Evolutionary conservation across 2,888 invertebrate genomes (phyloP).

Genomic region (Callyntrura guangdongensis): DNA sequence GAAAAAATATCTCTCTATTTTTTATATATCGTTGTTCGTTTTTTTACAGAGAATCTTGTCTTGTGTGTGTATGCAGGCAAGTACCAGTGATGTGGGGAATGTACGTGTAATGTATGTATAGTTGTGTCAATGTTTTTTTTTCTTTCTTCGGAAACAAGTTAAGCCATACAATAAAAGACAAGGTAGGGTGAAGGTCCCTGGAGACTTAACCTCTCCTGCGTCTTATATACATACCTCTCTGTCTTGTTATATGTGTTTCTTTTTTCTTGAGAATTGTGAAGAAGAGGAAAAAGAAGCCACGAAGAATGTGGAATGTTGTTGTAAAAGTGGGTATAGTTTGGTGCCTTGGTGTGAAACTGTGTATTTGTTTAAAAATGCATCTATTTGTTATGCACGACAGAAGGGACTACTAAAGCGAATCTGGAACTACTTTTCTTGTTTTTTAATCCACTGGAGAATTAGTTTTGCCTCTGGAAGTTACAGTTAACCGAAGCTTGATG

Average conservation of each 20-base stretch:
- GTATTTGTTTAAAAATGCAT: slow-evolving; percentile 10
- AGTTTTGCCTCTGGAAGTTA: neutral
- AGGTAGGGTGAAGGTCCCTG: slow-evolving; percentile 72
- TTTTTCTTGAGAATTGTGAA: slow-evolving; percentile 37
- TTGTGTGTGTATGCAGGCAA: neutral
- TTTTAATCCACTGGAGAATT: neutral
- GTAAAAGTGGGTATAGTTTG: neutral
- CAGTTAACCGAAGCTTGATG: neutral
- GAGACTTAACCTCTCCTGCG: slow-evolving; percentile 71
- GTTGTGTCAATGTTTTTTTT: neutral
- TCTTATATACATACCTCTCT: neutral
- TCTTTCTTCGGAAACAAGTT: slow-evolving; percentile 41
- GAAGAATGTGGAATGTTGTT: neutral
- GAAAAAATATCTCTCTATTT: slow-evolving; percentile 3
- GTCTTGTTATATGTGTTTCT: too few species aligned
- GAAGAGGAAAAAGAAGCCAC: neutral
- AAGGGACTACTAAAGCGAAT: neutral
- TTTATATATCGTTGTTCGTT: slow-evolving; percentile 45
- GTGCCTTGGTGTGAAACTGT: neutral
- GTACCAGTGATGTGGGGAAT: neutral
- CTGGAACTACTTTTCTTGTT: neutral
- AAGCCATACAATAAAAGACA: slow-evolving; percentile 49
- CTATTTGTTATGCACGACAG: neutral
- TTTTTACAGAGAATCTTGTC: slow-evolving; percentile 28
- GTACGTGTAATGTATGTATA: neutral